These are phyloP conservation scores for Pseudolycoriella hygida DNA, from an alignment of 2,888 invertebrate species.

Conservation along the genomic window DNA sequence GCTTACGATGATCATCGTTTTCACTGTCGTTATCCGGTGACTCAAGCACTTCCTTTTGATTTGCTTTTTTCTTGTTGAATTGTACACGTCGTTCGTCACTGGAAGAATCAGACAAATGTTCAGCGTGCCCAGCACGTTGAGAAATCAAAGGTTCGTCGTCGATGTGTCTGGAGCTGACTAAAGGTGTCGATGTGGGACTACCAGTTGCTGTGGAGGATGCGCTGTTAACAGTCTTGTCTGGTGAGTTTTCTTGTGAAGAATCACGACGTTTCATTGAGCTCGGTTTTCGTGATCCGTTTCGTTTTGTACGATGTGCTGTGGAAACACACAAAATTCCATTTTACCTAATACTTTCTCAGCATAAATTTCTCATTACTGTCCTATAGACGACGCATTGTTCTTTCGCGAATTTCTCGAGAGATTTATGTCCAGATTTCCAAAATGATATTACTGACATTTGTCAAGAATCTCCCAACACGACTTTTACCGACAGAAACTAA, in stretches of 20 bases:
- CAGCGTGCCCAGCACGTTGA: constrained; percentile 28
- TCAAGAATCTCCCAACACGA: no score
- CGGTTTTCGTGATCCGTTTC: constrained; percentile 34
- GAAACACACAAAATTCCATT: no score
- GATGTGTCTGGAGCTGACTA: constrained; percentile 5
- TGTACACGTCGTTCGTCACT: constrained; percentile 32
- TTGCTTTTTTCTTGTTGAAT: constrained; percentile 28
- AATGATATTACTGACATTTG: no score
- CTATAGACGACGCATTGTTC: no score
- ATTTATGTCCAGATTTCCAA: no score
- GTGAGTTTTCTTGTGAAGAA: background rate
- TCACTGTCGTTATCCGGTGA: constrained; percentile 20
- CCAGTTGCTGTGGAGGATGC: constrained; percentile 7
- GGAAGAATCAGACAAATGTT: constrained; percentile 26
- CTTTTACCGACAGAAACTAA: no score
- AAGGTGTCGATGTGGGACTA: constrained; percentile 7
- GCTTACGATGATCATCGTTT: constrained; percentile 15
- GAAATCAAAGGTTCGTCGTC: constrained; percentile 27
- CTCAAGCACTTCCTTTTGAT: constrained; percentile 8
- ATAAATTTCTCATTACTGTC: no score
- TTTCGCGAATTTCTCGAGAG: no score
- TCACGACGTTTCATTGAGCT: constrained; percentile 9
- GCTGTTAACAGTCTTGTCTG: constrained; percentile 3
- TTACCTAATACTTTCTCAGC: no score
- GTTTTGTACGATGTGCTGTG: constrained; percentile 42